phyloP scores from a whole-genome alignment of 2,797 vertebrate species.

The Ara ararauna region DNA sequence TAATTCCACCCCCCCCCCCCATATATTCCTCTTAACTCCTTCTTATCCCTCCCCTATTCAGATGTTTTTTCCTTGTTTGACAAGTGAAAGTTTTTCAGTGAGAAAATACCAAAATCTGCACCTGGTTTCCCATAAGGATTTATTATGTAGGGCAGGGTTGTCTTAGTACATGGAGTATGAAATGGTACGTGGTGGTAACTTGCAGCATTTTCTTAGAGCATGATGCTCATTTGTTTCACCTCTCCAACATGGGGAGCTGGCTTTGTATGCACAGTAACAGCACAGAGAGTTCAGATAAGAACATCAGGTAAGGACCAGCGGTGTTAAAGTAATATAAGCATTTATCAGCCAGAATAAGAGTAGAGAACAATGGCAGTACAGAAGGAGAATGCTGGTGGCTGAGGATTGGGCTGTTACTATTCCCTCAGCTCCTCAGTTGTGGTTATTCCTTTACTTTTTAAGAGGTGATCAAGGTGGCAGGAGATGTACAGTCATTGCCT shows the following conservation, averaged over 20 bases:
- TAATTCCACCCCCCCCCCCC: background rate
- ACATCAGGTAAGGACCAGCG: background rate
- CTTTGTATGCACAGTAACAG: background rate
- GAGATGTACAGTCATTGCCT: background rate
- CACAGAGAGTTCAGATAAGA: background rate
- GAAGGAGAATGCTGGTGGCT: background rate
- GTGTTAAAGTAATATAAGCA: background rate
- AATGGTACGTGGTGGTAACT: fast-evolving
- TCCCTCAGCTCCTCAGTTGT: background rate
- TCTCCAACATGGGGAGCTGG: fast-evolving
- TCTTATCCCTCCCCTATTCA: background rate
- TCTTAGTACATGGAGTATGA: background rate
- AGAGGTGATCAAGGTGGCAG: background rate
- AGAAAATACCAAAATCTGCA: background rate
- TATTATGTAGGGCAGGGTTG: background rate
- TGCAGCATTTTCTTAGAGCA: background rate
- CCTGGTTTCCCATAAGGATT: background rate
- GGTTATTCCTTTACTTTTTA: background rate
- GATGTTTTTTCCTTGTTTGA: background rate
- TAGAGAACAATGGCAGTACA: background rate
- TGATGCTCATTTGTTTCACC: fast-evolving
- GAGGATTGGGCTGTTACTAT: background rate
- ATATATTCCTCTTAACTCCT: background rate
- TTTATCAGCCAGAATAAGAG: background rate
- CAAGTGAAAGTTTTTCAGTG: background rate